Evolutionary conservation across 1,140 invertebrate genomes (phyloP).

Genomic region (Eciton burchellii): DNA sequence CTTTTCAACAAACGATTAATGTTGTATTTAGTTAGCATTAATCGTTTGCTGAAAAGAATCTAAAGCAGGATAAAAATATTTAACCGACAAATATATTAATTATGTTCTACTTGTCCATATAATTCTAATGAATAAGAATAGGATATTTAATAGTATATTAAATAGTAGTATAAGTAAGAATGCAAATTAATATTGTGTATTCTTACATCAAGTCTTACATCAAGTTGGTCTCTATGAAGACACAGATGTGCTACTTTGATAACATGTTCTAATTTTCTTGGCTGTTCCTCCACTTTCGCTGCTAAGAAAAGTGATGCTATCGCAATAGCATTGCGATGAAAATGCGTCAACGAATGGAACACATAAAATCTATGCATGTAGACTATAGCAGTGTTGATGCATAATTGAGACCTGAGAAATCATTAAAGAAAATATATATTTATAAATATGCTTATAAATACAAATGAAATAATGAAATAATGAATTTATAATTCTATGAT

Average conservation of each 20-base stretch:
- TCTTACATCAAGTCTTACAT: conserved; percentile 90
- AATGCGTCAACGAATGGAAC: conserved; percentile 95
- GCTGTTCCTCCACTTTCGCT: conserved; percentile 99
- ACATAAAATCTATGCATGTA: conserved; percentile 99
- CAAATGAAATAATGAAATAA: too few species aligned
- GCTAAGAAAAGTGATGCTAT: conserved; percentile 96
- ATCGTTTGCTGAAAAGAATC: too few species aligned
- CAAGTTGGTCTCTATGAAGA: conserved; percentile 89
- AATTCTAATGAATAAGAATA: background rate
- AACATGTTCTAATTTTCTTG: conserved; percentile 97
- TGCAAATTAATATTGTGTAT: background rate
- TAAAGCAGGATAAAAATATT: too few species aligned
- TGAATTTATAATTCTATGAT: too few species aligned
- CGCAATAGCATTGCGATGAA: conserved; percentile 93
- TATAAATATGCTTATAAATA: background rate
- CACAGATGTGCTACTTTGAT: conserved; percentile 96
- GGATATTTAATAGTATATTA: conserved; percentile 17
- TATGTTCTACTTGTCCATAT: too few species aligned
- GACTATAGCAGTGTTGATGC: conserved; percentile 98
- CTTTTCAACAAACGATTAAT: too few species aligned
- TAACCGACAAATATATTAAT: too few species aligned
- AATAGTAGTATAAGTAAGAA: background rate
- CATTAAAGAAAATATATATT: conserved; percentile 78
- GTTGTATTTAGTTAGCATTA: too few species aligned
- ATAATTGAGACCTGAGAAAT: conserved; percentile 91